phyloP scores from a whole-genome alignment of 1,140 invertebrate species.

The Contarinia nasturtii region DNA sequence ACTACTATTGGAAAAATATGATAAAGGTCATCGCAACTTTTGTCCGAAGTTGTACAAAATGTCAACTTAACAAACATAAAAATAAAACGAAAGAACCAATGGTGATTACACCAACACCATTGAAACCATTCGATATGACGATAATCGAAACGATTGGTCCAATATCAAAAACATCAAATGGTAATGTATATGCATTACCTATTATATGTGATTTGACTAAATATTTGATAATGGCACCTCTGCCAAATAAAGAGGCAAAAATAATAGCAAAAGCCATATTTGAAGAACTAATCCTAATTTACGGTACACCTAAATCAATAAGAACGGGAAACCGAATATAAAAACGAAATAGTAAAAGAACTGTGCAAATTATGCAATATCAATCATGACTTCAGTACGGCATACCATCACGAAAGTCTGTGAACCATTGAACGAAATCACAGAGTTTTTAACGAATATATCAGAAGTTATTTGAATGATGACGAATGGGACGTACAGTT shows the following conservation, averaged over 20 bases:
- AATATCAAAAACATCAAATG: not conserved
- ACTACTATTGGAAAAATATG: constrained; percentile 8
- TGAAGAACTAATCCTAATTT: constrained; percentile 3
- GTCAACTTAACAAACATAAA: too few relatives aligned
- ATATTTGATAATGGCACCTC: constrained; percentile 3
- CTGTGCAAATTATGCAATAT: constrained; percentile 2
- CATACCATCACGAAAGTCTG: too few relatives aligned
- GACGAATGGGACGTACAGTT: not conserved
- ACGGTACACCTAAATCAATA: constrained; percentile 4
- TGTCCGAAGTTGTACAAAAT: constrained; percentile 4
- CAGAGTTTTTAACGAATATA: not conserved
- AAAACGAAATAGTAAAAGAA: constrained; percentile 6
- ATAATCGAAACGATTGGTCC: not conserved
- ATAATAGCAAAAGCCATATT: constrained; percentile 5
- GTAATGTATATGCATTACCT: constrained; percentile 1
- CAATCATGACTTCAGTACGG: too few relatives aligned
- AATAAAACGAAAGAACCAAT: constrained; percentile 1
- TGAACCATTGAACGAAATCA: not conserved
- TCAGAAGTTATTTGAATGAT: too few relatives aligned
- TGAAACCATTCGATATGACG: not conserved
- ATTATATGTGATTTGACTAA: constrained; percentile 2
- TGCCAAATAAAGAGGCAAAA: constrained; percentile 3
- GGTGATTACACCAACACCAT: not conserved
- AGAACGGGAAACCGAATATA: constrained; percentile 8
- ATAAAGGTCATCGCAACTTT: constrained; percentile 5